Evolutionary conservation across 2,113 vertebrate genomes (phyloP), one percentile per base, ranked within the genome.

Genomic region (Pandion haliaetus): DNA sequence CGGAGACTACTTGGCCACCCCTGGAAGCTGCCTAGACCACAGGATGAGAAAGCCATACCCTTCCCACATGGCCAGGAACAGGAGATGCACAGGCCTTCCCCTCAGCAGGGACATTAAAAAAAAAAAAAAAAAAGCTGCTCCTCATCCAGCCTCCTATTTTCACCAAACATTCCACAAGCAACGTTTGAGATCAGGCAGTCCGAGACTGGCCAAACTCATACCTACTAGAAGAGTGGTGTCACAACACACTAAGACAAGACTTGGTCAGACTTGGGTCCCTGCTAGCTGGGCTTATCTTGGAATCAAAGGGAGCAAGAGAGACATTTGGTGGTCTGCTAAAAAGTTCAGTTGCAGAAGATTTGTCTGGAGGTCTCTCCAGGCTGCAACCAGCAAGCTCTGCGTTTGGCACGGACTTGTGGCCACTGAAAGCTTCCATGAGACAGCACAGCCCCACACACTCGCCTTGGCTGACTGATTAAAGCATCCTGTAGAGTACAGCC

Each of bases 331-430:
- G 5, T 36, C 42, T 63, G 38, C 44, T 32, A 26, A 10, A 10
- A 36, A 18, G 16, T 20, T 47, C 14, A 26, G 20, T 24, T 34
- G 34, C 20, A 26, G 31, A 28, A 80, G 26, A 83, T 40, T 59
- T 12, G 16, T 28, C 15, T 25, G 3, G 61, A 14, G 8, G 34
- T 21, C 32, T 74, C 32, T 54, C 10, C 17, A 55, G 25, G 20
- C 20, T 38, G 42, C 36, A 20, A 28, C n/a, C 47, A 59, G 58
- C 0, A 0, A 62, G 29, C 9, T 54, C 0, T 4, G 14, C 34
- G 19, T 34, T 50, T 69, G 28, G 8, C 49, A 44, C 1, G 2
- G n/a, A 36, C 40, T 32, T 40, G 8, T 6, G 17, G 31, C 25
- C 25, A 44, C 83, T 8, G 18, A 55, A 82, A 70, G 55, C 32